Conservation (phyloP, 2,797 vertebrate species). For the Myotis vivesi region DNA sequence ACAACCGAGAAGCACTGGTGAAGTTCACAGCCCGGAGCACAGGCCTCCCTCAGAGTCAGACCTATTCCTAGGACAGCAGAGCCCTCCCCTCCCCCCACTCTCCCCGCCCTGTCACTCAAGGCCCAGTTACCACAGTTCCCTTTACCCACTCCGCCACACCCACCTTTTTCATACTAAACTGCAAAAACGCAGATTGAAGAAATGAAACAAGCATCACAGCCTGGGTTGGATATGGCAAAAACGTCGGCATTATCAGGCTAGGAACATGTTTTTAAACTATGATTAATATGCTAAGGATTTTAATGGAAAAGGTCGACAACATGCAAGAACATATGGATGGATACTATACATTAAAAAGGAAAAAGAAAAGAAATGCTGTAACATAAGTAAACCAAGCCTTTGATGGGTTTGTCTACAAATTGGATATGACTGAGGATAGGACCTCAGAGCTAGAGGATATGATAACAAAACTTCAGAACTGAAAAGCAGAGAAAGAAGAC, state of each 20-base stretch:
- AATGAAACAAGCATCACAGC: neutral
- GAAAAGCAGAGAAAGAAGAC: neutral
- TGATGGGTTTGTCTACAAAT: neutral
- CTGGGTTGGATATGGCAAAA: neutral
- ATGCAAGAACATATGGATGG: neutral
- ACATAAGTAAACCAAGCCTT: no score
- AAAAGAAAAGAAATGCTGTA: neutral
- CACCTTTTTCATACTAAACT: neutral
- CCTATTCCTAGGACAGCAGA: accelerated
- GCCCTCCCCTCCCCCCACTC: accelerated
- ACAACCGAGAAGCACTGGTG: neutral
- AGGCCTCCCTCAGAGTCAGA: neutral
- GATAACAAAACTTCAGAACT: neutral
- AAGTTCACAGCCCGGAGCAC: neutral
- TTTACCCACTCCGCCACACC: neutral
- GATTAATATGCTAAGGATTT: neutral
- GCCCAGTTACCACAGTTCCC: neutral
- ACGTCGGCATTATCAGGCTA: neutral
- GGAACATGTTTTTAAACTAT: neutral
- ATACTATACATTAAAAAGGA: neutral
- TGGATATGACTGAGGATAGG: neutral
- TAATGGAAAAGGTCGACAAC: neutral
- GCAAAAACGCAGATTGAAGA: neutral
- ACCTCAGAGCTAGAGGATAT: neutral
- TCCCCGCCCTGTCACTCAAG: neutral